Conservation (phyloP, 1,140 invertebrate species). For the Drosophila seguyi region DNA sequence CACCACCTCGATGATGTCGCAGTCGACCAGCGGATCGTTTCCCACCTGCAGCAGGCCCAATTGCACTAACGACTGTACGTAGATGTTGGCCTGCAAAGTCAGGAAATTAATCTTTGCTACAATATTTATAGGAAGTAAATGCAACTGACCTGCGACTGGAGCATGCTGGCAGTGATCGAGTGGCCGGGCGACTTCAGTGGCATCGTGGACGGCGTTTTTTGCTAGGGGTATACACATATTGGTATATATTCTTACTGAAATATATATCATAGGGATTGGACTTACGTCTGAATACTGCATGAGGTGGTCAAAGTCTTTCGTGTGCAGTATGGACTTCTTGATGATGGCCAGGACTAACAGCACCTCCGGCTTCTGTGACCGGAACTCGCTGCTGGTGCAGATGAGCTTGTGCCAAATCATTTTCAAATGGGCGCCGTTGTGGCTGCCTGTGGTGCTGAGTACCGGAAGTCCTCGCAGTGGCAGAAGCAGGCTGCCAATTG, state of each 20-base stretch:
- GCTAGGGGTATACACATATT: slow-evolving; percentile 9
- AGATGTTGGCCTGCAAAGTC: slow-evolving; percentile 62
- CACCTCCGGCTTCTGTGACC: slow-evolving; percentile 71
- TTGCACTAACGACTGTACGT: slow-evolving; percentile 74
- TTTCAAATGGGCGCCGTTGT: slow-evolving; percentile 51
- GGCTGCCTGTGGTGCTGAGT: slow-evolving; percentile 35
- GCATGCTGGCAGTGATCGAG: slow-evolving; percentile 70
- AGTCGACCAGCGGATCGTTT: slow-evolving; percentile 74
- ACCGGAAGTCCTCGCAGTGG: slow-evolving; percentile 70
- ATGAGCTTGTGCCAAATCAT: slow-evolving; percentile 77
- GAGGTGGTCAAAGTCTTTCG: slow-evolving; percentile 62
- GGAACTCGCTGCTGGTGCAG: slow-evolving; percentile 61
- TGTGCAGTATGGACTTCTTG: slow-evolving; percentile 67
- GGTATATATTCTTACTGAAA: background rate
- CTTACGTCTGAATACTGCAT: slow-evolving; percentile 57
- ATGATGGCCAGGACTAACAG: slow-evolving; percentile 68
- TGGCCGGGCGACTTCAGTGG: slow-evolving; percentile 58
- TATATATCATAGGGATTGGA: background rate
- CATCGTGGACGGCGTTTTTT: slow-evolving; percentile 29
- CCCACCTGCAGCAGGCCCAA: slow-evolving; percentile 77
- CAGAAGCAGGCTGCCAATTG: slow-evolving; percentile 65
- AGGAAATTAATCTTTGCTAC: background rate
- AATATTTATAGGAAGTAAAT: no score
- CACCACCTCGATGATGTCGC: slow-evolving; percentile 74
- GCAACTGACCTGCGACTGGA: slow-evolving; percentile 65